Conservation (phyloP, 2,797 vertebrate species). For the Sternotherus odoratus region DNA sequence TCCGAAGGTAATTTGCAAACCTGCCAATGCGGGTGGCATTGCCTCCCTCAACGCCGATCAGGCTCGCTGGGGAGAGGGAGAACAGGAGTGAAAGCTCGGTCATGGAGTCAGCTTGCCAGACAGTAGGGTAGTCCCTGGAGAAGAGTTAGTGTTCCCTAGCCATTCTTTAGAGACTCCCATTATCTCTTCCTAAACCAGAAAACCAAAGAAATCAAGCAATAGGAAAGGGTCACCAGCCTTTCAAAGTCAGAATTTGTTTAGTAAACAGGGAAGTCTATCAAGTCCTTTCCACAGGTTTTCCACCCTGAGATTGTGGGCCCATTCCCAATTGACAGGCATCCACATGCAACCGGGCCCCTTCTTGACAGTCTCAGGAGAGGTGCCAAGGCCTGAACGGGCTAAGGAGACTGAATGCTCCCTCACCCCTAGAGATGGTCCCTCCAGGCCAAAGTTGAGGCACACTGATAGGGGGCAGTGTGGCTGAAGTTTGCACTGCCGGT, state of each 20-base stretch:
- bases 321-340: not conserved
- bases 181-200: slow-evolving; percentile 13
- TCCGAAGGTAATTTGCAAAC: slow-evolving; percentile 97
- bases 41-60: slow-evolving; percentile 97
- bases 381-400: not conserved
- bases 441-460: not conserved
- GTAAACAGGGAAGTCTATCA: not conserved
- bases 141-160: not conserved
- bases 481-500: not conserved
- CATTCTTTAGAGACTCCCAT: not conserved
- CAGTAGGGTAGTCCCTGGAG: not conserved
- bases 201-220: not conserved
- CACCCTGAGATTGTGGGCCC: not conserved
- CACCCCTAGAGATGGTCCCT: not conserved
- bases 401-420: not conserved
- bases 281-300: not conserved
- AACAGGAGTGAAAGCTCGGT: slow-evolving; percentile 11
- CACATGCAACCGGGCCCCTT: not conserved
- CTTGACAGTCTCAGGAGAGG: not conserved
- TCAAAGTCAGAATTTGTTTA: not conserved
- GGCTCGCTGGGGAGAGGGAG: slow-evolving; percentile 86
- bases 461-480: fast-evolving
- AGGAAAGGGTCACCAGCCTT: not conserved
- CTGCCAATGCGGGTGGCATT: slow-evolving; percentile 97
- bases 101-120: not conserved